A percentile compares a stretch with the other conserved stretches of the same genome.
Evolutionary conservation across 2,888 invertebrate species (phyloP).

Genomic region (Fabriciana adippe): DNA sequence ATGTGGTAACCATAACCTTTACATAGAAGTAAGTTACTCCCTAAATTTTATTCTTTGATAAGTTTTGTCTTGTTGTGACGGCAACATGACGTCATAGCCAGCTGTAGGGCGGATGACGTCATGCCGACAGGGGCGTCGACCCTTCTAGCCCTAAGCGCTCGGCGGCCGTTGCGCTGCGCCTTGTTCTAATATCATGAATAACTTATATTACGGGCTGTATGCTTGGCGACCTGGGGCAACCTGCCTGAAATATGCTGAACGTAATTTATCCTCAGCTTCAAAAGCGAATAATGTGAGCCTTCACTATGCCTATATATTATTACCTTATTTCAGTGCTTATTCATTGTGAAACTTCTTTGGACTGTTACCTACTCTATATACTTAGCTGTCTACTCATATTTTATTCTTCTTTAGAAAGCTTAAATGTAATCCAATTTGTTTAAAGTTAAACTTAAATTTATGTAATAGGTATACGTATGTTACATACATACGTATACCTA

Average conservation of each 20-base stretch:
- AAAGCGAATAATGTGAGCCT: conserved; percentile 24
- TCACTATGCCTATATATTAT: neutral
- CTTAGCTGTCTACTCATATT: no score
- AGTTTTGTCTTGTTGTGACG: conserved; percentile 62
- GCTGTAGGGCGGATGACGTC: conserved; percentile 81
- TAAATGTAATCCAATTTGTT: no score
- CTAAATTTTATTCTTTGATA: conserved; percentile 57
- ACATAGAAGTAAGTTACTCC: conserved; percentile 58
- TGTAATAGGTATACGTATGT: no score
- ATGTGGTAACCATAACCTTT: conserved; percentile 65
- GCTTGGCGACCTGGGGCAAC: conserved; percentile 74
- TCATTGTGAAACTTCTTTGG: conserved; percentile 18
- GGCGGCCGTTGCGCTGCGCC: conserved; percentile 54
- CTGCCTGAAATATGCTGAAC: conserved; percentile 48
- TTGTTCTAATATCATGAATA: conserved; percentile 70
- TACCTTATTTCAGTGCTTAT: conserved; percentile 11
- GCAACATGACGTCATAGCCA: conserved; percentile 73
- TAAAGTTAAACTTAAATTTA: no score
- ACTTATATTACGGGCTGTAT: conserved; percentile 63
- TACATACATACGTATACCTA: no score
- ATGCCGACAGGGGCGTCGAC: conserved; percentile 69
- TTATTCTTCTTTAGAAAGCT: no score
- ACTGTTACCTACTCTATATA: conserved; percentile 22
- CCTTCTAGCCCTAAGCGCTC: conserved; percentile 61
- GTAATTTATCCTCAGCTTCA: conserved; percentile 30